Evolutionary conservation across 2,113 vertebrate species (phyloP).

Genomic region (Zootoca vivipara): DNA sequence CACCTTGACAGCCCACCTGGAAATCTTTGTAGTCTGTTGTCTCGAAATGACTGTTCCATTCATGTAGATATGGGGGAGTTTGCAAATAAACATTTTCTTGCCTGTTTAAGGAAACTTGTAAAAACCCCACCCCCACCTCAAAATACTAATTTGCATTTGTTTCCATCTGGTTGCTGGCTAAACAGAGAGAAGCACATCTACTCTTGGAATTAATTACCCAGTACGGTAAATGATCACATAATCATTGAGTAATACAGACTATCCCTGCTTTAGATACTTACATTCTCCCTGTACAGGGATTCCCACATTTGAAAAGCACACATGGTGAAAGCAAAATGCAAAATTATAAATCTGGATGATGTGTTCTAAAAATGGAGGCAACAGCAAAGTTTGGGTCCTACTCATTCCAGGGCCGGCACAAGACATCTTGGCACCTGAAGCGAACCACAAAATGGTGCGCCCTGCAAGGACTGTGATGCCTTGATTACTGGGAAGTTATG

Average conservation of each 20-base stretch:
- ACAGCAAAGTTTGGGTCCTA: too few relatives aligned
- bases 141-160: neutral
- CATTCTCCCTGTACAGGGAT: neutral
- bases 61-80: rapidly evolving
- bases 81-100: slow-evolving; percentile 6
- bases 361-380: too few relatives aligned
- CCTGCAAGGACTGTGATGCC: too few relatives aligned
- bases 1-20: neutral
- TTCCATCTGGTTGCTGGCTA: neutral
- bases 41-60: slow-evolving; percentile 15
- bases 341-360: neutral
- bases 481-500: too few relatives aligned
- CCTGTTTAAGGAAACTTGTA: neutral
- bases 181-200: neutral
- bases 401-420: too few relatives aligned
- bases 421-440: too few relatives aligned
- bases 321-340: neutral
- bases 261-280: neutral
- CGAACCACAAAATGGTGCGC: too few relatives aligned
- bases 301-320: neutral
- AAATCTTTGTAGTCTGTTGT: neutral
- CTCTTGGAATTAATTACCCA: neutral
- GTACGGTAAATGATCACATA: too few relatives aligned
- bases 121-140: neutral
- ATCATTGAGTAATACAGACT: neutral